These are phyloP conservation scores for Stictonetta naevosa DNA, from an alignment of 2,113 vertebrate species.

Conservation along the genomic window DNA sequence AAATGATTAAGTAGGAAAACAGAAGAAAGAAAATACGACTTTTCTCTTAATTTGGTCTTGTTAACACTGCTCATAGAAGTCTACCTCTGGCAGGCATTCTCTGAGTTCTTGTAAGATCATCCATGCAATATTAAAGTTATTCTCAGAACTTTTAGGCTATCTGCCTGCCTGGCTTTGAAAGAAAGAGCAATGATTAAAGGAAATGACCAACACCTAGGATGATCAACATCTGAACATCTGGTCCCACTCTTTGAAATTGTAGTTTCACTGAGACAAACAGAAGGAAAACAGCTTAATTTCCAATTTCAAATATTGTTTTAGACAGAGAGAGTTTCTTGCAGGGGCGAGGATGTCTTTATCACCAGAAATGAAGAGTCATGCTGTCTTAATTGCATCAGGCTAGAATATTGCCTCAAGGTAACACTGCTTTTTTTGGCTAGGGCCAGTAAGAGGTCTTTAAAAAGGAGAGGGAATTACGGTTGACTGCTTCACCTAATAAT, in stretches of 20 bases:
- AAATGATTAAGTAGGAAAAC: not conserved
- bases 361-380: not conserved
- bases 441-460: not conserved
- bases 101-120: not conserved
- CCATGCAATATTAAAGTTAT: not conserved
- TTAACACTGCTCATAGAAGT: not conserved
- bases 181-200: not conserved
- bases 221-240: not conserved
- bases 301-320: not conserved
- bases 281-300: not conserved
- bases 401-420: slow-evolving; percentile 27
- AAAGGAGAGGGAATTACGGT: not conserved
- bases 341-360: not conserved
- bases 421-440: not conserved
- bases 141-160: not conserved
- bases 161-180: not conserved
- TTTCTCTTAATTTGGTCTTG: not conserved
- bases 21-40: not conserved
- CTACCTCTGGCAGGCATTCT: not conserved
- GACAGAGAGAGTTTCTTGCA: not conserved
- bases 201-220: not conserved
- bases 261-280: not conserved
- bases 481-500: not conserved
- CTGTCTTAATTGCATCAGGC: slow-evolving; percentile 1
- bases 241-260: not conserved